Evolutionary conservation across 1,140 invertebrate genomes (phyloP), one percentile per base, ranked within the genome.

Genomic region (Lepidotrigona ventralis): DNA sequence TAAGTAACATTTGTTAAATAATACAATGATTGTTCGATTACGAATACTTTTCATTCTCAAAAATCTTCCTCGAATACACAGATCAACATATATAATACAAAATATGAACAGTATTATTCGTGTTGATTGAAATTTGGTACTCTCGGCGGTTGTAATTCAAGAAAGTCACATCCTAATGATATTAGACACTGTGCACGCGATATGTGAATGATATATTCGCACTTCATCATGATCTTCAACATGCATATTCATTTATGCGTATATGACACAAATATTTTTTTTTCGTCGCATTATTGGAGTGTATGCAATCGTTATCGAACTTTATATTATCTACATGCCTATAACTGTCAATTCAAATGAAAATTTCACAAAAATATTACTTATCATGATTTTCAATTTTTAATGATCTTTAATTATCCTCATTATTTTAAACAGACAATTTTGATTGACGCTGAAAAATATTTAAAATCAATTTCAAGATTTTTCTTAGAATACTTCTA

Each of bases 141-240:
- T 21, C 23, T 68, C 39, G 2, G 2, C 11, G n/a, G 1, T 33
- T 39, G 66, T 79, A 79, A 79, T 66, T 56, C 29, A 81, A 81
- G 70, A 81, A 63, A 66, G 19, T 69, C n/a, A 58, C 71, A 75
- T 75, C 51, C n/a, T 60, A 82, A 77, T 70, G 39, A 51, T 58
- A 58, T 29, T 26, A 33, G 73, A 82, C 15, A 82, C 53, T 15
- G 54, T 60, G 33, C 74, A 77, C 21, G 74, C 39, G 54, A 77
- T 70, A 70, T 54, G 39, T 70, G 66, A 77, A 77, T 77, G 73
- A 77, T 77, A 81, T 39, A 60, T 69, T 56, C 29, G 53, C 21
- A 69, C 60, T 81, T 66, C 39, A 46, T 19, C 33, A 51, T 60
- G 54, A 71, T 76, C 17, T 9, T n/a, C 11, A 8, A 8, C 21